These are phyloP conservation scores for Hippocampus kuda DNA, from an alignment of 2,797 vertebrate species.

Conservation along the genomic window DNA sequence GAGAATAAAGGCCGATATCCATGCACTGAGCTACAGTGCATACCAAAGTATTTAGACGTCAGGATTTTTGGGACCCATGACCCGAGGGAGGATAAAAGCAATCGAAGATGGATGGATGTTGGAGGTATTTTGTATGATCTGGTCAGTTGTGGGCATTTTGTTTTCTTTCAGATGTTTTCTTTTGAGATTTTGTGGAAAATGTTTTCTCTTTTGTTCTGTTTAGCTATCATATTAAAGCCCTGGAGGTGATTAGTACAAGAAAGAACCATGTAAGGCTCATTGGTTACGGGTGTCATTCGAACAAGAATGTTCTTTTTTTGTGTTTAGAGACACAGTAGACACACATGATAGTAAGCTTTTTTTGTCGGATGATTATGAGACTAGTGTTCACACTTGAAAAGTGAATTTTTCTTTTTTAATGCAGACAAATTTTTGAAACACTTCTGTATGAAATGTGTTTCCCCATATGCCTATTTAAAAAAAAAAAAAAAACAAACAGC, in stretches of 20 bases:
- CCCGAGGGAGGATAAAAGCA: too few relatives aligned
- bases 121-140: not conserved
- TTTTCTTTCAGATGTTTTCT: not conserved
- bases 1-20: not conserved
- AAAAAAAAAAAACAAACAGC: too few relatives aligned
- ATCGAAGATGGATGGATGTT: too few relatives aligned
- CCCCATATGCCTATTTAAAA: too few relatives aligned
- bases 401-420: not conserved
- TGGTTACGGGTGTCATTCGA: not conserved
- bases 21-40: not conserved
- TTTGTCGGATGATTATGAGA: not conserved
- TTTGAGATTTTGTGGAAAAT: not conserved
- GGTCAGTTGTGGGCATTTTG: not conserved
- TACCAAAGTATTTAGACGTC: not conserved
- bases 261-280: not conserved
- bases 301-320: not conserved
- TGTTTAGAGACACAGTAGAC: not conserved
- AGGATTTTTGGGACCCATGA: too few relatives aligned
- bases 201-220: not conserved
- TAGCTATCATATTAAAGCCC: not conserved
- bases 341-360: not conserved
- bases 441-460: not conserved
- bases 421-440: not conserved
- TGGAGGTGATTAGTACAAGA: not conserved
- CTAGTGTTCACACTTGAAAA: not conserved